Evolutionary conservation across 2,888 invertebrate species (phyloP), one percentile per base, ranked within the genome.

Genomic region (Leptinotarsa peninsularis): DNA sequence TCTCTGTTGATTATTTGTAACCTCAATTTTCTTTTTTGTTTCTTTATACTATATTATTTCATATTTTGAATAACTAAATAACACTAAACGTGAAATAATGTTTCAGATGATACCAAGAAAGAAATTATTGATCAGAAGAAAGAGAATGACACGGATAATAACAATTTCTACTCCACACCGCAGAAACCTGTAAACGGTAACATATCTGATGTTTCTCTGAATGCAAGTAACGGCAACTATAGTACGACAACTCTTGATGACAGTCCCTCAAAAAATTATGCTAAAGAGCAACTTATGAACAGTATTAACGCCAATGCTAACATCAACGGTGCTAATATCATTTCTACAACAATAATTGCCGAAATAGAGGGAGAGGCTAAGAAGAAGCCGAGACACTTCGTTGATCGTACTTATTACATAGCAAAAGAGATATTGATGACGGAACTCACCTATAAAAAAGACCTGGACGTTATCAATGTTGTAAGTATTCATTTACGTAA

Each of bases 341-440:
- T 84, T 71, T 87, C 87, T 4, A 88, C 87, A 7, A 87, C 88
- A 3, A 88, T 88, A 69, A 87, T 87, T 58, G 88, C 88, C 1
- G 88, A 88, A 63, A 88, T 88, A 43, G 89, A 89, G 79, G 87
- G 87, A 4, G 88, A 88, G 78, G 84, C 87, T 14, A 88, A 87
- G 79, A 88, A 87, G 76, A 89, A 87, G 77, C 81, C 83, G 2
- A 84, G 84, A 78, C 81, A 83, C 76, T 76, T 78, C 21, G 80
- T 84, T 3, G 94, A 94, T 83, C 92, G 91, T 84, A 92, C 93
- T 21, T 96, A 96, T 88, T 96, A 94, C 87, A 93, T 97, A 81
- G 94, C 95, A 70, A 98, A 98, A 88, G 98, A 98, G 89, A 90
- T 98, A 82, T 91, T 98, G 72, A 97, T 97, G 96, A 98, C 98